A percentile compares a stretch with the other conserved stretches of the same genome.
Conservation (phyloP, 1,140 invertebrate species). For the Zaprionus lachaisei region DNA sequence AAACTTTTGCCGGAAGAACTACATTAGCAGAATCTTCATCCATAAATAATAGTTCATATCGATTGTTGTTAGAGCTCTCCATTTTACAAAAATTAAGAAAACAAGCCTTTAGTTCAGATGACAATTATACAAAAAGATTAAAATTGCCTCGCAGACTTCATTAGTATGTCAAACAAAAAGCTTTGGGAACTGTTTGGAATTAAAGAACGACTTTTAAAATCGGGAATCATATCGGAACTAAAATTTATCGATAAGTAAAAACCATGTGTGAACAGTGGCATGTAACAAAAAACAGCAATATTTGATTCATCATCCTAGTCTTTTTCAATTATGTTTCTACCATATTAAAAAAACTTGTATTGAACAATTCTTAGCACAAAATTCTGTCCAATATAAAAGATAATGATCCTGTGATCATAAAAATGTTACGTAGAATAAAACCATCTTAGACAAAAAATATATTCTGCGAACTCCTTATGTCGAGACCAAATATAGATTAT, state of each 20-base stretch:
- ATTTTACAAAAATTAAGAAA: slow-evolving; percentile 85
- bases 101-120: slow-evolving; percentile 17
- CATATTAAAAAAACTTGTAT: no score
- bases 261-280: background rate
- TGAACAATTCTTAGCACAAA: no score
- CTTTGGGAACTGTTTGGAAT: slow-evolving; percentile 10
- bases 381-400: no score
- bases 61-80: slow-evolving; percentile 97
- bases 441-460: no score
- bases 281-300: background rate
- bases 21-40: slow-evolving; percentile 90
- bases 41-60: slow-evolving; percentile 94
- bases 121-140: slow-evolving; percentile 36
- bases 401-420: no score
- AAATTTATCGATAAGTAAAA: background rate
- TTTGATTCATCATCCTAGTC: background rate
- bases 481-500: no score
- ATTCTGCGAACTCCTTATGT: no score
- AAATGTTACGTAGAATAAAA: no score
- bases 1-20: slow-evolving; percentile 25
- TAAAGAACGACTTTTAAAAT: slow-evolving; percentile 1
- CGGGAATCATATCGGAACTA: slow-evolving; percentile 10
- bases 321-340: no score
- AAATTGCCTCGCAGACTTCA: slow-evolving; percentile 16
- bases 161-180: slow-evolving; percentile 1